Evolutionary conservation across 2,113 vertebrate species (phyloP), one percentile per base, ranked within the genome.

Genomic region (Alosa alosa): DNA sequence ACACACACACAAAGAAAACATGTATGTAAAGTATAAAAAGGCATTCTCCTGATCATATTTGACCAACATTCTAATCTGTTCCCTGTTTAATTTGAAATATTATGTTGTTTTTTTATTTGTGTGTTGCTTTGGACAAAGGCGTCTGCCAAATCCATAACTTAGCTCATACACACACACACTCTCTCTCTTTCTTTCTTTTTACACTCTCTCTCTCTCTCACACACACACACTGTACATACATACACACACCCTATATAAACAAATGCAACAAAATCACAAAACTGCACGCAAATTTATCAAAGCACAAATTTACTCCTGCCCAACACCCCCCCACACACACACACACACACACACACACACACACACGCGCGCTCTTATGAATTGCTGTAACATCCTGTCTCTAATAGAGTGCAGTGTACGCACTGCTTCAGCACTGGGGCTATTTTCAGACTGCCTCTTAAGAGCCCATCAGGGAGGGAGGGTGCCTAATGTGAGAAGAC

Each of bases 371-470:
- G n/a, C n/a, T n/a, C 64, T 31, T 36, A 10, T 72, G 64, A 72
- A 36, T 13, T 72, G 64, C n/a, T 72, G 5, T 72, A 9, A 6
- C 64, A 72, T 72, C n/a, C 64, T 11, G 22, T 72, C 10, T 25
- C n/a, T 72, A 72, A 72, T 72, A 25, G 75, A 36, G 78, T 82
- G 83, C 47, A 50, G 44, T 45, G 31, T 84, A 39, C 17, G 41
- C 17, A 46, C 18, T 8, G n/a, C 15, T 57, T 81, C 41, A 31
- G 64, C 17, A 52, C n/a, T 11, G 25, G 64, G 64, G 82, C 87
- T 93, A 93, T 94, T 93, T 94, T 88, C 85, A 92, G 92, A 22
- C 25, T 1, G 39, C 39, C 50, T 25, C 89, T 92, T 90, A 89
- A 86, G 83, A 86, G 82, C 72, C n/a, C 82, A 85, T 81, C 22